Evolutionary conservation across 2,113 vertebrate genomes (phyloP).

Genomic region (Hepsetus odoe): DNA sequence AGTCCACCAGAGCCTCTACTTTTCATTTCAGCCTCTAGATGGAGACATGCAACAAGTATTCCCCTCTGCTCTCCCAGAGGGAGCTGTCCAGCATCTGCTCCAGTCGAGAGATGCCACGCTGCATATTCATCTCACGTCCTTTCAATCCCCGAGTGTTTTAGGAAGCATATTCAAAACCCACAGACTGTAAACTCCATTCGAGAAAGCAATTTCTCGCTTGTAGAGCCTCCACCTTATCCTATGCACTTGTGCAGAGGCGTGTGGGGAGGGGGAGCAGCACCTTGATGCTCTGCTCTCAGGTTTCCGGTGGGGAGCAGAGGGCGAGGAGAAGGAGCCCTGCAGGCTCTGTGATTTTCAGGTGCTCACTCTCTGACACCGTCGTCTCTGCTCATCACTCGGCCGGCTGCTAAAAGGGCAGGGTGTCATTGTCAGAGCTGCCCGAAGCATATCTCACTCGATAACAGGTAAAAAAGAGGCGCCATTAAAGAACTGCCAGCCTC

Average conservation of each 20-base stretch:
- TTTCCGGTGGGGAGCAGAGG: slow-evolving; percentile 13
- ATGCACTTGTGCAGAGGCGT: not conserved
- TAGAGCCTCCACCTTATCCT: slow-evolving; percentile 43
- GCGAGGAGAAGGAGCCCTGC: not conserved
- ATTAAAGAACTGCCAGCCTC: slow-evolving; percentile 59
- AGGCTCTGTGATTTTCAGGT: slow-evolving; percentile 41
- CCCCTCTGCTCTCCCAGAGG: not conserved
- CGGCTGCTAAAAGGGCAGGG: slow-evolving; percentile 50
- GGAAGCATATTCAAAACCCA: slow-evolving; percentile 51
- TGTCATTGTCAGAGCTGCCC: slow-evolving; percentile 55
- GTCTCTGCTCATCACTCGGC: slow-evolving; percentile 41
- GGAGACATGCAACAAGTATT: slow-evolving; percentile 43
- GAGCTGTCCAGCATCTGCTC: slow-evolving; percentile 9
- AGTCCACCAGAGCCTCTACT: slow-evolving; percentile 7
- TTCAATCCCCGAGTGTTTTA: slow-evolving; percentile 49
- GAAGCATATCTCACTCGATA: slow-evolving; percentile 55
- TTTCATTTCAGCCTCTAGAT: slow-evolving; percentile 42
- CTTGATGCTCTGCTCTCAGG: not conserved
- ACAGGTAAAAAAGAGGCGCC: slow-evolving; percentile 56
- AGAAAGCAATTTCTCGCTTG: slow-evolving; percentile 57
- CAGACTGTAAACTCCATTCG: slow-evolving; percentile 52
- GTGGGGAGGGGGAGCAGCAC: not conserved
- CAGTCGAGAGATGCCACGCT: slow-evolving; percentile 34
- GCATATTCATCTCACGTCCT: slow-evolving; percentile 51
- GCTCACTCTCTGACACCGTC: slow-evolving; percentile 36